These are phyloP conservation scores for Rhyacophila evoluta DNA, from an alignment of 2,888 invertebrate genomes.

Conservation along the genomic window DNA sequence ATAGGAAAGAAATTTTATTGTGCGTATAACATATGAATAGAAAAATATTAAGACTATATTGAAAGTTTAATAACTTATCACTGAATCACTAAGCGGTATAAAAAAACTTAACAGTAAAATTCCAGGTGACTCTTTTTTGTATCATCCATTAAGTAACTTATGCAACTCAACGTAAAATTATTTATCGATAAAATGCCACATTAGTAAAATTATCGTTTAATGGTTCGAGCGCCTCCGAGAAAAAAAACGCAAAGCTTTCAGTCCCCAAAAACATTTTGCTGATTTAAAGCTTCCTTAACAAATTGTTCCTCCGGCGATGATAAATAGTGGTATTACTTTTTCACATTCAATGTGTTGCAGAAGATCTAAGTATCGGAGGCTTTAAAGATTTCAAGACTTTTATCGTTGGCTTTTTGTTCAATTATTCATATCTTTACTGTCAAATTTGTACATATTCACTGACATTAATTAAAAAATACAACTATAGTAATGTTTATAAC, in stretches of 20 bases:
- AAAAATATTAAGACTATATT: too few species aligned
- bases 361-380: not conserved
- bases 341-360: not conserved
- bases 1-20: too few species aligned
- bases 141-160: not conserved
- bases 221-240: not conserved
- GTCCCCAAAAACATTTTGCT: not conserved
- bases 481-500: too few species aligned
- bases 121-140: not conserved
- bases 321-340: not conserved
- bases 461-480: too few species aligned
- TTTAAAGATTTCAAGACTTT: not conserved
- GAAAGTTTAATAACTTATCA: too few species aligned
- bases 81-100: too few species aligned
- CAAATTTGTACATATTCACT: too few species aligned
- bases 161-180: slow-evolving; percentile 17
- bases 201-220: not conserved
- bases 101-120: too few species aligned
- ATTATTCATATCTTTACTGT: not conserved
- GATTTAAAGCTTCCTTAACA: slow-evolving; percentile 12
- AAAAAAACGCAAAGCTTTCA: not conserved
- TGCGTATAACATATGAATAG: too few species aligned
- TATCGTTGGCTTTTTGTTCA: not conserved
- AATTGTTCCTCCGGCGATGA: not conserved
- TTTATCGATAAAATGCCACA: not conserved